Evolutionary conservation across 2,888 invertebrate species (phyloP).

Genomic region (Phengaris alcon): DNA sequence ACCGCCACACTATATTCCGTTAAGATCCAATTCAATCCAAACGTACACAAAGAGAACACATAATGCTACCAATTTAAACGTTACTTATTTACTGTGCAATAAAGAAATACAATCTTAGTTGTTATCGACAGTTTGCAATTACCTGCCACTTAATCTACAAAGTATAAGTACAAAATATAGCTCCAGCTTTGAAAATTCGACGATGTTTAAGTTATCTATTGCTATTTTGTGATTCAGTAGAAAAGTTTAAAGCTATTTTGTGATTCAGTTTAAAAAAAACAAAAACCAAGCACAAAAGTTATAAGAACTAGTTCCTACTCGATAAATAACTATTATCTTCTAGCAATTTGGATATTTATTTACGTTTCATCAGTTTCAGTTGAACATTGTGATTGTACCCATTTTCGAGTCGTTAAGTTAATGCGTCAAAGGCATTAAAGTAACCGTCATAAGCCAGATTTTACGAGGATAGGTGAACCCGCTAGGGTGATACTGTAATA

Average conservation of each 20-base stretch:
- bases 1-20: no score
- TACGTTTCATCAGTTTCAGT: neutral
- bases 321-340: neutral
- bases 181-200: neutral
- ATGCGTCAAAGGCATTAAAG: conserved; percentile 9
- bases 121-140: neutral
- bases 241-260: neutral
- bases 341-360: neutral
- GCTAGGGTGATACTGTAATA: neutral
- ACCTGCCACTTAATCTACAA: neutral
- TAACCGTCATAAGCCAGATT: conserved; percentile 5
- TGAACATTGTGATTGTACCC: neutral
- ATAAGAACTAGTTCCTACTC: neutral
- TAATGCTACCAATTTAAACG: no score
- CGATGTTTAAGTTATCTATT: conserved; percentile 1
- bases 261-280: neutral
- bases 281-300: neutral
- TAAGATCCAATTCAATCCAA: no score
- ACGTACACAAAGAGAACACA: no score
- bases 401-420: conserved; percentile 15
- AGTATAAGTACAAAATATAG: conserved; percentile 2
- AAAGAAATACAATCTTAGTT: neutral
- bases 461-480: conserved; percentile 11
- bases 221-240: conserved; percentile 7
- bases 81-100: no score